These are phyloP conservation scores for Lophura swinhoii DNA, from an alignment of 2,797 vertebrate species.

Conservation along the genomic window DNA sequence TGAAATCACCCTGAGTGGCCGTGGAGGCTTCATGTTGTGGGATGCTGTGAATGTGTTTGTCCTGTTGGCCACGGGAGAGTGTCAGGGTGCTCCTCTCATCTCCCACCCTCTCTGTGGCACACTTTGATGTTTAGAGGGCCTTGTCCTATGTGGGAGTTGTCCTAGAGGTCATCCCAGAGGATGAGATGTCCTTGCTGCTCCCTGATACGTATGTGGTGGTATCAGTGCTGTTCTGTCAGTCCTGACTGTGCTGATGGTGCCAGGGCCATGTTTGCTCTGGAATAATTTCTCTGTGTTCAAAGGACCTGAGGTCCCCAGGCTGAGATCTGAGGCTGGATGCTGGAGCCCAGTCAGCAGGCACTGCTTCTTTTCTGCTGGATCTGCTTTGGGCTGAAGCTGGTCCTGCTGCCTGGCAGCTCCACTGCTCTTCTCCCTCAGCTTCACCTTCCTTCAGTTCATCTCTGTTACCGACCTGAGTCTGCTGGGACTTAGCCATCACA, in stretches of 20 bases:
- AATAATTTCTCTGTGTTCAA: neutral
- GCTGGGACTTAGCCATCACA: neutral
- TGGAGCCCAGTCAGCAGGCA: neutral
- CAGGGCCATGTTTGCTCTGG: neutral
- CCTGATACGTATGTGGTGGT: neutral
- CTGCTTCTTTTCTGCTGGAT: neutral
- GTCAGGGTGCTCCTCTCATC: neutral
- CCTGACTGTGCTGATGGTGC: neutral
- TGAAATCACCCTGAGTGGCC: neutral
- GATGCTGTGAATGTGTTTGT: neutral
- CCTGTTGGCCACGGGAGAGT: accelerated
- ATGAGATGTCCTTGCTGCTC: neutral
- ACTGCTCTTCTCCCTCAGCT: neutral
- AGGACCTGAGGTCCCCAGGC: neutral
- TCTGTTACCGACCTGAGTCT: accelerated
- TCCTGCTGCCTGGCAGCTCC: neutral
- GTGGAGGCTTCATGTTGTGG: neutral
- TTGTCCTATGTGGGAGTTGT: neutral
- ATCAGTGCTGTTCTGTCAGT: neutral
- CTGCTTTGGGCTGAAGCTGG: neutral
- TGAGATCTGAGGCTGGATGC: neutral
- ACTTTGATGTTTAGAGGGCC: neutral
- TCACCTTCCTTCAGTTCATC: neutral
- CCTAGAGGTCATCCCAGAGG: neutral
- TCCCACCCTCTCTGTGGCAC: neutral